Conservation (phyloP, 1,140 invertebrate species). For the Temnothorax longispinosus region DNA sequence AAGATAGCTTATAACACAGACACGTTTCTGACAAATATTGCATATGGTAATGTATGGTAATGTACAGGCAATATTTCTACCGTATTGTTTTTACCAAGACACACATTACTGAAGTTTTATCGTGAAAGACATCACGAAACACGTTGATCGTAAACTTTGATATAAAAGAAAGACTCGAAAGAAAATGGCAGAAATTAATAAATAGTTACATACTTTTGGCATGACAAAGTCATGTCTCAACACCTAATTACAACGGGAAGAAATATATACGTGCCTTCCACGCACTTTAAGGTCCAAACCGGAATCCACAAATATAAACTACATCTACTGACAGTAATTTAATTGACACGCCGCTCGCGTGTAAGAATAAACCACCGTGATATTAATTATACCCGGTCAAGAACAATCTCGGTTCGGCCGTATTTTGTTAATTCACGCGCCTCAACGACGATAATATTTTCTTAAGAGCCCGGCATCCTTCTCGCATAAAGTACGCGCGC, state of each 20-base stretch:
- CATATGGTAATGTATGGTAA: background rate
- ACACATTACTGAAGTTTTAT: background rate
- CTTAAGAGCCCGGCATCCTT: slow-evolving; percentile 9
- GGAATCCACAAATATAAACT: slow-evolving; percentile 21
- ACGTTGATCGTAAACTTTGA: background rate
- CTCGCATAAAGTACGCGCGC: slow-evolving; percentile 63
- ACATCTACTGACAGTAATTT: slow-evolving; percentile 32
- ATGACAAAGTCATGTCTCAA: slow-evolving; percentile 1
- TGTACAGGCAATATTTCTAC: background rate
- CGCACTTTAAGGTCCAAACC: background rate
- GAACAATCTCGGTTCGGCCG: slow-evolving; percentile 45
- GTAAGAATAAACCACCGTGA: slow-evolving; percentile 45
- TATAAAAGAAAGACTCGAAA: background rate
- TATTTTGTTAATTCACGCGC: slow-evolving; percentile 67
- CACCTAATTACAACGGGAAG: background rate
- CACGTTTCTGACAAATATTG: background rate
- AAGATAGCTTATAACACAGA: background rate
- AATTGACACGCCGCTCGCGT: slow-evolving; percentile 38
- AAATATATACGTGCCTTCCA: background rate
- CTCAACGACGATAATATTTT: slow-evolving; percentile 57
- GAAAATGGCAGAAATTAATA: slow-evolving; percentile 14
- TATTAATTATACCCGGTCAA: slow-evolving; percentile 62
- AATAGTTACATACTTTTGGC: background rate
- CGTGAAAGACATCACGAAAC: background rate
- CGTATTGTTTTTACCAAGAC: background rate